Conservation (phyloP, 1,140 invertebrate genomes). For the Gonatopus flavifemur region DNA sequence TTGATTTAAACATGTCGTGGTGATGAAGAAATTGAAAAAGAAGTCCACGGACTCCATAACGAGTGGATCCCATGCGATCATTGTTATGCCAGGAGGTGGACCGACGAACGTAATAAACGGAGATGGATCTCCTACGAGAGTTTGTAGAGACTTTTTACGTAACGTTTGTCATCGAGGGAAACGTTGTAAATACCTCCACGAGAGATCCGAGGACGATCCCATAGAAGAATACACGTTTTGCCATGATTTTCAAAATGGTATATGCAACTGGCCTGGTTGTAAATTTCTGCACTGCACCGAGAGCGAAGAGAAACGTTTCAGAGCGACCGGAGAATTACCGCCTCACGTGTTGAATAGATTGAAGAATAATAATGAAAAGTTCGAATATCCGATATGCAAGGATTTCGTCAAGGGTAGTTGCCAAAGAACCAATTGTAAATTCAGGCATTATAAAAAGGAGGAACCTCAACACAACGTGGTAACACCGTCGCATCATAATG, state of each 20-base stretch:
- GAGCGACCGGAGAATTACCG: constrained; percentile 68
- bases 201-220: constrained; percentile 55
- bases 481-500: constrained; percentile 53
- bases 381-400: constrained; percentile 70
- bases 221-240: constrained; percentile 69
- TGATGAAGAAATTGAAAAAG: constrained; percentile 41
- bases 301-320: constrained; percentile 77
- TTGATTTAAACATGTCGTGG: constrained; percentile 21
- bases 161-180: constrained; percentile 75
- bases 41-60: constrained; percentile 24
- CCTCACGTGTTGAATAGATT: constrained; percentile 59
- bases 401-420: constrained; percentile 78
- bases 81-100: constrained; percentile 36
- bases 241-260: constrained; percentile 81
- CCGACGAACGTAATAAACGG: constrained; percentile 30
- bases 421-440: constrained; percentile 57
- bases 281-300: constrained; percentile 78
- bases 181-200: constrained; percentile 75
- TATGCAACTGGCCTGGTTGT: constrained; percentile 65
- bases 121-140: constrained; percentile 36
- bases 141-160: constrained; percentile 66
- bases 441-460: constrained; percentile 46
- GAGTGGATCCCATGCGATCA: neutral
- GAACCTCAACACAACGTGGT: constrained; percentile 46
- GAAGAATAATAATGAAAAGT: constrained; percentile 51